Evolutionary conservation across 1,140 invertebrate genomes (phyloP).

Genomic region (Conopomorpha cramerella): DNA sequence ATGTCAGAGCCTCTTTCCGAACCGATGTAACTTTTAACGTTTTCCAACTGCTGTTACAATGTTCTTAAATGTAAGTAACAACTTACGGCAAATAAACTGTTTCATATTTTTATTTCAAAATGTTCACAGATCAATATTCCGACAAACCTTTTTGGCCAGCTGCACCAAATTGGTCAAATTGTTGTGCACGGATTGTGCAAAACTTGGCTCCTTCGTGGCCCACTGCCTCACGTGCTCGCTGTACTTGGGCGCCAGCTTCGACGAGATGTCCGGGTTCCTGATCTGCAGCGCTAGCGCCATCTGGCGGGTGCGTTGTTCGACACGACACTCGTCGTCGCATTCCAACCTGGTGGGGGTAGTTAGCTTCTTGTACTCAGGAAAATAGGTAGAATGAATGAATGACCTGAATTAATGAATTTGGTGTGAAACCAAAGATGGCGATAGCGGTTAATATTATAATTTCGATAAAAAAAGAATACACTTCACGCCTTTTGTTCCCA

Average conservation of each 20-base stretch:
- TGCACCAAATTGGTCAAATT: conserved; percentile 85
- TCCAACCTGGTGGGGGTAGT: conserved; percentile 66
- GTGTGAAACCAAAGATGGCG: too few species aligned
- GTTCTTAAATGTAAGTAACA: too few species aligned
- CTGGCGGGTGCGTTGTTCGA: conserved; percentile 84
- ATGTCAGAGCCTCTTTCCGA: too few species aligned
- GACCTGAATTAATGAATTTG: too few species aligned
- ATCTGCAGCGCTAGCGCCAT: conserved; percentile 89
- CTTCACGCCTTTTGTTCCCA: too few species aligned
- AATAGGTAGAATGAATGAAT: conserved; percentile 1
- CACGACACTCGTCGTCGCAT: conserved; percentile 90
- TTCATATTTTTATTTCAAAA: too few species aligned
- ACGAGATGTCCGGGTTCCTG: conserved; percentile 82
- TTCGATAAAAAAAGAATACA: too few species aligned
- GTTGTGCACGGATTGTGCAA: conserved; percentile 85
- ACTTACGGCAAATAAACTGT: too few species aligned
- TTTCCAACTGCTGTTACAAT: too few species aligned
- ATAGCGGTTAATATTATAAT: too few species aligned
- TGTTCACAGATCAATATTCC: too few species aligned
- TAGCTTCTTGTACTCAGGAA: not conserved
- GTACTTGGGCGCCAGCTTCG: conserved; percentile 81
- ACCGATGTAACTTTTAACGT: too few species aligned
- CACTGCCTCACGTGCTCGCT: conserved; percentile 86
- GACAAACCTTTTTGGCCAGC: conserved; percentile 79
- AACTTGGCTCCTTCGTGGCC: conserved; percentile 79